These are phyloP conservation scores for Gracilinanus agilis DNA, from an alignment of 2,113 vertebrate species.

Conservation along the genomic window DNA sequence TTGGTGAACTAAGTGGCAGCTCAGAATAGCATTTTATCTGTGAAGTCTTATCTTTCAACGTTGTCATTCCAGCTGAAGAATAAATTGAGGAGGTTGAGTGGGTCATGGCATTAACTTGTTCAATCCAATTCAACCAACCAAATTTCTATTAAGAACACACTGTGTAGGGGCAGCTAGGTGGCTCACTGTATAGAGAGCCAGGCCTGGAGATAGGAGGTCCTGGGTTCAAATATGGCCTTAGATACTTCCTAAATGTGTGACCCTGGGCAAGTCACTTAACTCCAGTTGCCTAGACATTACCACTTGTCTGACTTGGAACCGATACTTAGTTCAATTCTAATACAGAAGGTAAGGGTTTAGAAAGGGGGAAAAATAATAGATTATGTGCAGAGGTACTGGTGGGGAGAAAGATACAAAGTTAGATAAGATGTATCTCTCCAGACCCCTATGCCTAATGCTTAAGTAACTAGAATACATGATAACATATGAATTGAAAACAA, in stretches of 20 bases:
- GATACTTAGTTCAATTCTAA: too few relatives aligned
- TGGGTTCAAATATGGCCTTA: too few relatives aligned
- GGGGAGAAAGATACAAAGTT: neutral
- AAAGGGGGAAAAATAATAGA: too few relatives aligned
- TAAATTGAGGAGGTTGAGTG: neutral
- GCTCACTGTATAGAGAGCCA: too few relatives aligned
- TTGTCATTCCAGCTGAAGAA: neutral
- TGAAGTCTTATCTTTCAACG: neutral
- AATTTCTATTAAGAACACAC: neutral
- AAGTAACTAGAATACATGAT: neutral
- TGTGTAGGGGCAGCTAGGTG: neutral
- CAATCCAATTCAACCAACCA: neutral
- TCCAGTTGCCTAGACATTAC: too few relatives aligned
- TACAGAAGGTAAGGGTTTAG: too few relatives aligned
- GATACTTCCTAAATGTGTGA: too few relatives aligned
- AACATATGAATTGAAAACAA: neutral
- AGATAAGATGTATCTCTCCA: neutral
- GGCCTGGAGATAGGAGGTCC: too few relatives aligned
- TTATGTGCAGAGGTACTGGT: neutral
- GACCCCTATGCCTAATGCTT: neutral
- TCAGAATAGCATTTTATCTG: neutral
- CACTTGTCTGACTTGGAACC: too few relatives aligned
- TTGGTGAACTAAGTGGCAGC: slow-evolving; percentile 24
- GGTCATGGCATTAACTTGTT: neutral
- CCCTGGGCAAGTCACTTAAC: too few relatives aligned